phyloP scores from a whole-genome alignment of 2,888 invertebrate genomes.

The Lasioglossum vierecki region DNA sequence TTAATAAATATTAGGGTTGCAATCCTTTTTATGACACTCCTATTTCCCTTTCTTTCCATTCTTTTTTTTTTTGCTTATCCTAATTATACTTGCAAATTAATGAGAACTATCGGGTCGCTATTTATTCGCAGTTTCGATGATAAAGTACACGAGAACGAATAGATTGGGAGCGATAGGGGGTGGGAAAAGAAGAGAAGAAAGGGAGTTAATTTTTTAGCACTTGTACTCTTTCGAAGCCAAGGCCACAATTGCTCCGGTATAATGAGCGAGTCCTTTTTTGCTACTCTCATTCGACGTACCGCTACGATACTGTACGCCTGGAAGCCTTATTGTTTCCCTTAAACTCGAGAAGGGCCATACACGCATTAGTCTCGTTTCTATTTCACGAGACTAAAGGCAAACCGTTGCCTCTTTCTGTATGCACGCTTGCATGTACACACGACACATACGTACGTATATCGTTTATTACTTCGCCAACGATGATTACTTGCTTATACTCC shows the following conservation, averaged over 20 bases:
- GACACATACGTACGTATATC: neutral
- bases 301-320: constrained; percentile 42
- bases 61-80: too few species aligned
- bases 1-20: too few species aligned
- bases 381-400: constrained; percentile 33
- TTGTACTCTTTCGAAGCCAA: constrained; percentile 8
- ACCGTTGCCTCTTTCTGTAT: constrained; percentile 14
- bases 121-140: neutral
- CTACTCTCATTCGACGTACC: constrained; percentile 33
- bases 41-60: too few species aligned
- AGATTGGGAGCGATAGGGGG: neutral
- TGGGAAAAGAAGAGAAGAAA: neutral
- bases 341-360: constrained; percentile 56
- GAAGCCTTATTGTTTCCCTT: constrained; percentile 61
- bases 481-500: constrained; percentile 1
- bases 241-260: constrained; percentile 26
- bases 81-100: neutral
- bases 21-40: too few species aligned
- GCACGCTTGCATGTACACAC: neutral
- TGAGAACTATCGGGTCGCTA: neutral
- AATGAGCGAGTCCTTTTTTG: constrained; percentile 29
- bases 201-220: constrained; percentile 1
- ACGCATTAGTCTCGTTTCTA: constrained; percentile 57
- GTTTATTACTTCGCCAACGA: constrained; percentile 8
- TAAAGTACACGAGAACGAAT: neutral